phyloP scores from a whole-genome alignment of 23 tunicate genomes.

The Trididemnum miniatum region DNA sequence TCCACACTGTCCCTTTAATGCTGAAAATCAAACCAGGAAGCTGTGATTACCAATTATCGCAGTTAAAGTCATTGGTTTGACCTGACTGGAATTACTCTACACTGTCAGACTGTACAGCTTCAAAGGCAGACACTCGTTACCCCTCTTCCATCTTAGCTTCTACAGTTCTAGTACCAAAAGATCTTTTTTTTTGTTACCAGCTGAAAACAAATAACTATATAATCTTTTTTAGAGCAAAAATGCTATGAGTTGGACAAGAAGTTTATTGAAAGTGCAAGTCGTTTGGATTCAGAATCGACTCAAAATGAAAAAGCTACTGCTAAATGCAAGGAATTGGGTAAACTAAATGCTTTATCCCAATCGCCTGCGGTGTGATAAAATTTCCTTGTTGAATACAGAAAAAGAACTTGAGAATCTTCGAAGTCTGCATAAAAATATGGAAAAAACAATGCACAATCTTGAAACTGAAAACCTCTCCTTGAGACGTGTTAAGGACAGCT shows the following conservation, averaged over 20 bases:
- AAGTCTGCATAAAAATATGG: background rate
- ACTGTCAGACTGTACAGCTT: no score
- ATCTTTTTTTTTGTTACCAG: no score
- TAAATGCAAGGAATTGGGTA: conserved; percentile 56
- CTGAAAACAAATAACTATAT: no score
- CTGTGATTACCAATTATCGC: no score
- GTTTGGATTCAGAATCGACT: conserved; percentile 56
- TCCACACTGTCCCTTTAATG: no score
- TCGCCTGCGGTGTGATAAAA: background rate
- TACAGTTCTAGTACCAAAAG: no score
- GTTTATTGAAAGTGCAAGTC: conserved; percentile 73
- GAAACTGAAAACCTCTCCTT: conserved; percentile 44
- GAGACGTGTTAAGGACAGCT: conserved; percentile 41
- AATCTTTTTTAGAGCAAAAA: conserved; percentile 74
- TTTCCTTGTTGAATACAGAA: conserved; percentile 13
- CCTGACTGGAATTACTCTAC: no score
- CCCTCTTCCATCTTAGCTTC: no score
- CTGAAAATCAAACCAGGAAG: no score
- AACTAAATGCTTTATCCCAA: background rate
- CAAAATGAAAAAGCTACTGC: conserved; percentile 43
- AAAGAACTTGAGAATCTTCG: conserved; percentile 20
- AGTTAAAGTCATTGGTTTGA: no score
- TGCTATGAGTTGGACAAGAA: conserved; percentile 85
- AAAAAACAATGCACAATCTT: conserved; percentile 30
- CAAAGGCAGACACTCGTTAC: no score